Evolutionary conservation across 2,888 invertebrate genomes (phyloP), one percentile per base, ranked within the genome.

Genomic region (Choristoneura rosaceana): DNA sequence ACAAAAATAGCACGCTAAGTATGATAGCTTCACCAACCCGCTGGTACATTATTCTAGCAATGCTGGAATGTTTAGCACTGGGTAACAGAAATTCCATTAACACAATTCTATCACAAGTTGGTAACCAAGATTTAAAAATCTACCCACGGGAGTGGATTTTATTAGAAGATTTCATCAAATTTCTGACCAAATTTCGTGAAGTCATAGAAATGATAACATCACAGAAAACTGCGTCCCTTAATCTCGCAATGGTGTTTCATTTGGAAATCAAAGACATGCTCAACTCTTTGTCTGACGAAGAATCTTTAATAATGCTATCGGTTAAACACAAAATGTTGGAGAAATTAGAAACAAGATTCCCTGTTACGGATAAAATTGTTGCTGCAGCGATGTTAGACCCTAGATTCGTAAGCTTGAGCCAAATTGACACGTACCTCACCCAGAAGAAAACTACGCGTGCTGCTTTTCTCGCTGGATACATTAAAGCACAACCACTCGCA

Each of bases 51-150:
- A 12, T 63, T 5, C 33, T 69, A 52, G 43, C 14, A 4, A 63
- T 69, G 69, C 25, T 69, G 12, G 62, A 69, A 63, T 55, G 43
- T 10, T 17, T 69, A 15, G 41, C 41, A 8, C 63, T 25, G 7
- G 55, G 63, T 15, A 63, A 69, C n/a, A 12, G 61, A 5, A 12
- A 38, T 3, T 45, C 58, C 12, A 12, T 70, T 33, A 70, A 70
- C 41, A 34, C 34, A 25, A 34, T 70, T 5, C 12, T 70, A 15
- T 8, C 15, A 17, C 17, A 14, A 17, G 55, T 58, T 4, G 58
- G 64, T 1, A 25, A 58, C 4, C 8, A 33, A 34, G 58, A 70
- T 9, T 41, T 70, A 34, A 58, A 58, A 43, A 45, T 70, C 12
- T 17, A 50, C 45, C 63, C 50, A 62, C 41, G 8, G 1, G 65